These are phyloP conservation scores for Parus major DNA, from an alignment of 2,113 vertebrate species.

Conservation along the genomic window DNA sequence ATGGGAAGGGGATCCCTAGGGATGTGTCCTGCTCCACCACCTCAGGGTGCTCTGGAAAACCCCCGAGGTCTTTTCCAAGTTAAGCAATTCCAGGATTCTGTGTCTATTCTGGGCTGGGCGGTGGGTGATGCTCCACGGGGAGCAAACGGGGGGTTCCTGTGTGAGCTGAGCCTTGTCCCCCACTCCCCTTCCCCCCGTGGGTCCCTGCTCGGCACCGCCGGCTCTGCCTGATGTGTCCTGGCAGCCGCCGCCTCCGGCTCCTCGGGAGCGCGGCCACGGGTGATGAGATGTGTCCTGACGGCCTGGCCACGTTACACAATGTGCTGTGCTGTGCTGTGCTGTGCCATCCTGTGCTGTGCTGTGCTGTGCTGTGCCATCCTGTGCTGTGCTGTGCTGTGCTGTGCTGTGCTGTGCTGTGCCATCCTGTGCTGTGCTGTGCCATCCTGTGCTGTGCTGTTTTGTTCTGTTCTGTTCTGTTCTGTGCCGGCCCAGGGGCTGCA, in stretches of 20 bases:
- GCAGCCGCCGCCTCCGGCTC: slow-evolving; percentile 27
- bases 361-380: too few relatives aligned
- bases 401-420: too few relatives aligned
- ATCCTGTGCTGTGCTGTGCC: too few relatives aligned
- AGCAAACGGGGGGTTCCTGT: accelerated
- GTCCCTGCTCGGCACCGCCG: neutral
- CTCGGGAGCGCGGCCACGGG: neutral
- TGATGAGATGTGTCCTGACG: slow-evolving; percentile 33
- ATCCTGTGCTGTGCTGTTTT: too few relatives aligned
- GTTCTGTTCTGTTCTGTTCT: too few relatives aligned
- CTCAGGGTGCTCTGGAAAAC: neutral
- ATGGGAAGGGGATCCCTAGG: neutral
- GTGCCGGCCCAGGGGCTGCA: neutral
- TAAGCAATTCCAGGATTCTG: neutral
- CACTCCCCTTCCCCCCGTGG: neutral
- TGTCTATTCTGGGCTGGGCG: accelerated
- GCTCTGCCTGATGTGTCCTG: neutral
- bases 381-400: too few relatives aligned
- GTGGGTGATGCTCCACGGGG: accelerated
- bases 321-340: neutral
- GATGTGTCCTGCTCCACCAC: accelerated
- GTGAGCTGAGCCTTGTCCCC: neutral
- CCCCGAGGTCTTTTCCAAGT: neutral
- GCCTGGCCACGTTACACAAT: neutral
- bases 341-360: too few relatives aligned